Base-by-base conservation (phyloP, 1,140 invertebrate genomes). In the Micrasema longulum region DNA sequence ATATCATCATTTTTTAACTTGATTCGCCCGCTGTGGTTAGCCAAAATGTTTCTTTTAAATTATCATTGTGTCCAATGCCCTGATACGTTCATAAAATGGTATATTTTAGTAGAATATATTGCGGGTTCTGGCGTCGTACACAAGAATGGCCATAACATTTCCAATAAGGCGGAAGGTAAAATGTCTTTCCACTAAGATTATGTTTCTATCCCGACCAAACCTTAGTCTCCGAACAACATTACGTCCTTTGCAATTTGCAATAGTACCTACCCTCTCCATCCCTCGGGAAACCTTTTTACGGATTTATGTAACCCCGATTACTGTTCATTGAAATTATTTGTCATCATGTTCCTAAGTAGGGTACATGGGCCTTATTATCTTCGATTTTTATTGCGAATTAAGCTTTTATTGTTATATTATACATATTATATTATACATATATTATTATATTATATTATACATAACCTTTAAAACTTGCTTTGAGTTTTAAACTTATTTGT, bases 161-260 rank as follows among this genome's bases (percentile, higher is more conserved):
- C 72, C 72, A 74, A 74, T 74, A 74, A 69, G 66, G 66, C 72
- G 35, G 18, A 69, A 69, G 72, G 72, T 74, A 65, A 52, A 65
- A 36, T 47, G 64, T 60, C 71, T 62, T 48, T 60, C 52, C 18
- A 65, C 31, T 50, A 50, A 69, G 63, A 74, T 74, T 64, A 74
- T 55, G 65, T 74, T 68, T 47, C 41, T 69, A 70, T 69, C 72
- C 45, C 65, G 18, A 43, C 4, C 3, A 38, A 45, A 35, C 64
- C 64, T 47, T 35, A 23, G 50, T 45, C 65, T 36, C 35, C 48
- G 55, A 52, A 36, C 43, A 48, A 64, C 22, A 47, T 48, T 48
- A 64, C 41, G 35, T 64, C 45, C 62, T 31, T 48, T 47, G 62
- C 45, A 48, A 64, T 64, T 64, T 64, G 41, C 62, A 47, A 47